Evolutionary conservation across 2,113 vertebrate species (phyloP).

Genomic region (Oceanodroma tethys): DNA sequence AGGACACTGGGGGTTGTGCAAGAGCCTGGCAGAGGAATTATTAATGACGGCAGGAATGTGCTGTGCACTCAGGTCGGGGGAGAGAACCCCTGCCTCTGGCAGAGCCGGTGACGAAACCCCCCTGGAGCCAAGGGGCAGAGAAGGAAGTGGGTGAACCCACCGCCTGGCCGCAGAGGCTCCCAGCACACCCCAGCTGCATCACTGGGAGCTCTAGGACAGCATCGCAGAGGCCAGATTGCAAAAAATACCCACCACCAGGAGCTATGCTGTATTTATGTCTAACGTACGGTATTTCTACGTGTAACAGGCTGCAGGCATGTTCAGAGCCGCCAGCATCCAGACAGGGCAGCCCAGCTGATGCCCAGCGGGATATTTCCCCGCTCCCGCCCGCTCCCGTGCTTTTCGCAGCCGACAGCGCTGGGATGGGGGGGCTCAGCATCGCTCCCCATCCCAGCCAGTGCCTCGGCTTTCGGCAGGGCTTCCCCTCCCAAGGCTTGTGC

Average conservation of each 20-base stretch:
- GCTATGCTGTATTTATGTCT: not conserved
- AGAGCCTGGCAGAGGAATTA: not conserved
- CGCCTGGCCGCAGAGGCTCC: not conserved
- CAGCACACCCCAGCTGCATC: not conserved
- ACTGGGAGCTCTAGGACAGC: not conserved
- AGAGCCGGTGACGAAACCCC: rapidly evolving
- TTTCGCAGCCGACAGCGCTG: not conserved
- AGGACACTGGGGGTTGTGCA: not conserved
- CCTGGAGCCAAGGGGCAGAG: not conserved
- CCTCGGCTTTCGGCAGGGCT: not conserved
- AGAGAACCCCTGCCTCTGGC: not conserved
- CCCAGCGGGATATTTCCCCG: rapidly evolving
- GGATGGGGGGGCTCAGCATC: not conserved
- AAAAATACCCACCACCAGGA: not conserved
- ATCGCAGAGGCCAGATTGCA: not conserved
- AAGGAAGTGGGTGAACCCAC: not conserved
- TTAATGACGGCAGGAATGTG: conserved; percentile 8
- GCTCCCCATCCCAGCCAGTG: not conserved
- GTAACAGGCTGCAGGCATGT: not conserved
- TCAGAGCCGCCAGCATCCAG: not conserved
- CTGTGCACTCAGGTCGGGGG: not conserved
- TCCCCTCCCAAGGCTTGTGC: not conserved
- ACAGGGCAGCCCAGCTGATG: not conserved
- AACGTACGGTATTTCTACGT: rapidly evolving
- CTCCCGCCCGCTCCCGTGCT: not conserved